Evolutionary conservation across 1,140 invertebrate genomes (phyloP), one percentile per base, ranked within the genome.

Genomic region (Phenacoccus solenopsis): DNA sequence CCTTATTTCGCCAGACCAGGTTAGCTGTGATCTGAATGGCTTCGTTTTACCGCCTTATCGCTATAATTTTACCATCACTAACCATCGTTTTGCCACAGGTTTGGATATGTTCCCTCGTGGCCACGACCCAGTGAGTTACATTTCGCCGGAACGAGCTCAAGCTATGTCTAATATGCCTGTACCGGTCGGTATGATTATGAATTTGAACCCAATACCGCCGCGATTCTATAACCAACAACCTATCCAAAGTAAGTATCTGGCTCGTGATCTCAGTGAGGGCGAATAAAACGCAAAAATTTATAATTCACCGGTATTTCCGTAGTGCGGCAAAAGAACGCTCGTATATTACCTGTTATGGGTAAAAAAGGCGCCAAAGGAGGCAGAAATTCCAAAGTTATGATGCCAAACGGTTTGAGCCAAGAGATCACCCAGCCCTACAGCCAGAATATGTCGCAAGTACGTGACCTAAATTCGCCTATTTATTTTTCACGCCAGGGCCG

Each of bases 161-260:
- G 87, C 89, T 0, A 80, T 91, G 75, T 86, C 86, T 72, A 90
- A 88, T 72, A 83, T 91, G 61, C 93, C 94, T 0, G 93, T 97
- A 3, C 92, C 93, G 0, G 87, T 94, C n/a, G 93, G 93, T 22
- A 94, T 95, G 90, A 94, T 96, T 74, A 91, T 95, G 87, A 93
- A 93, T 75, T 92, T 93, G 90, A 85, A 89, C 9, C 90, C 91
- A 70, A 86, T 94, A 32, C 90, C 90, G n/a, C 90, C 90, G 1
- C 78, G 90, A 4, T 94, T 93, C 78, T 91, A 90, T 73, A 91
- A 92, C 75, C 90, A 92, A 74, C 5, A 80, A 77, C 24, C 77
- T 76, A 9, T 72, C 21, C 72, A 70, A 32, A 70, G 71, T 72
- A 70, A 71, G n/a, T 64, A 28, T 32, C 30, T 32, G 30, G 30